Evolutionary conservation across 2,888 invertebrate genomes (phyloP).

Genomic region (Tridacna gigas): DNA sequence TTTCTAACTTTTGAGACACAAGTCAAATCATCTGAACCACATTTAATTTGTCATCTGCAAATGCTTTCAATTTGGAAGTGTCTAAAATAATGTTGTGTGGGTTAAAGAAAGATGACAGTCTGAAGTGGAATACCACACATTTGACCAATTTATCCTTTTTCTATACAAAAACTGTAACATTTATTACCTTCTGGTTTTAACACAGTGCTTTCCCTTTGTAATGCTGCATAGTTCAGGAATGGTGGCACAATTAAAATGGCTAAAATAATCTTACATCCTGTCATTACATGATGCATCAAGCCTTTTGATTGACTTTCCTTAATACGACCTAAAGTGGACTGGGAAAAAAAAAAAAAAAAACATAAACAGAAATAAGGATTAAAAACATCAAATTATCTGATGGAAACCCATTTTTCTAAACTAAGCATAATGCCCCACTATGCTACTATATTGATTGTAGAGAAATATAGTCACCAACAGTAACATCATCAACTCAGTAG

Average conservation of each 20-base stretch:
- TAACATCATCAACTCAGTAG: too few species aligned
- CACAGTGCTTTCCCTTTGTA: constrained; percentile 76
- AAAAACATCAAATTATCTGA: not conserved
- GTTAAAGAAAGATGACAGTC: too few species aligned
- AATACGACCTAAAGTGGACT: constrained; percentile 36
- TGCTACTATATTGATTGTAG: not conserved
- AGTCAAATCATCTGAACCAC: too few species aligned
- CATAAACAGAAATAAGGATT: not conserved
- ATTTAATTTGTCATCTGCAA: too few species aligned
- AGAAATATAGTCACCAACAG: too few species aligned
- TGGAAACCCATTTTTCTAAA: not conserved
- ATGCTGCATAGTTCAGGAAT: constrained; percentile 83
- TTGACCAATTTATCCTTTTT: too few species aligned
- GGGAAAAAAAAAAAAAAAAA: constrained; percentile 36
- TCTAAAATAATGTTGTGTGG: too few species aligned
- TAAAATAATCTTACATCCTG: constrained; percentile 68
- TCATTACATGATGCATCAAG: constrained; percentile 38
- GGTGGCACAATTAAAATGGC: constrained; percentile 80
- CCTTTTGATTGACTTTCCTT: constrained; percentile 57
- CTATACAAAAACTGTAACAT: too few species aligned
- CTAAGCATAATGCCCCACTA: too few species aligned
- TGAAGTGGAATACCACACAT: too few species aligned
- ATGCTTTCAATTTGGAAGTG: too few species aligned
- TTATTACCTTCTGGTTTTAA: constrained; percentile 73
- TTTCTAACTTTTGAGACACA: too few species aligned